These are phyloP conservation scores for Junonia oenone DNA, from an alignment of 2,888 invertebrate species.

Conservation along the genomic window DNA sequence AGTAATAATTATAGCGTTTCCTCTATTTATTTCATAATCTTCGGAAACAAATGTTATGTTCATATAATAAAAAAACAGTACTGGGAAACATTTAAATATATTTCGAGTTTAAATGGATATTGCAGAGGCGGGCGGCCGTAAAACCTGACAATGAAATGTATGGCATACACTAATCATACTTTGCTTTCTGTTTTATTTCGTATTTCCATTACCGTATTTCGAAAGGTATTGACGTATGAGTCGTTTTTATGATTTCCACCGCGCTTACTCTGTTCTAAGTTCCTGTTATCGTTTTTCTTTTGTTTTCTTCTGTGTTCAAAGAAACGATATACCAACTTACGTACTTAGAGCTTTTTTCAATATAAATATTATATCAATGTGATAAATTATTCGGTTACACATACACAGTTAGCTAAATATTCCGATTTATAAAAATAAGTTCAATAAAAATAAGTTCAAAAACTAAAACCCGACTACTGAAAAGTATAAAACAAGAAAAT, in stretches of 20 bases:
- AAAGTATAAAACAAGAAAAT: too few species aligned
- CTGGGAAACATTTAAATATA: constrained; percentile 45
- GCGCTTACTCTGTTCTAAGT: constrained; percentile 45
- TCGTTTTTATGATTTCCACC: constrained; percentile 75
- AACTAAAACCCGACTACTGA: too few species aligned
- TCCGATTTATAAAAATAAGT: too few species aligned
- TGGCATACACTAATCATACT: constrained; percentile 77
- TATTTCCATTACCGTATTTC: constrained; percentile 79
- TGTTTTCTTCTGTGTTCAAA: too few species aligned
- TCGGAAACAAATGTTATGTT: neutral
- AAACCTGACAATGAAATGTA: constrained; percentile 70
- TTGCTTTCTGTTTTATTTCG: constrained; percentile 79
- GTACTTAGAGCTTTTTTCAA: too few species aligned
- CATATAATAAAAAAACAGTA: neutral
- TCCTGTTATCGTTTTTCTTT: constrained; percentile 8
- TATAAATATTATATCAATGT: too few species aligned
- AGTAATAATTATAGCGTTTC: neutral
- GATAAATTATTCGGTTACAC: too few species aligned
- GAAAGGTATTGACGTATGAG: constrained; percentile 78
- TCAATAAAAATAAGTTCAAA: too few species aligned
- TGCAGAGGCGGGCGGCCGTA: constrained; percentile 57
- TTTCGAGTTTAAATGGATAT: constrained; percentile 57
- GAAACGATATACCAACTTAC: too few species aligned
- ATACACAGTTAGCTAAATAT: too few species aligned
- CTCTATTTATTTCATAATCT: neutral